Evolutionary conservation across 2,797 vertebrate species (phyloP), one percentile per base, ranked within the genome.

Genomic region (Lepus oiostolus): DNA sequence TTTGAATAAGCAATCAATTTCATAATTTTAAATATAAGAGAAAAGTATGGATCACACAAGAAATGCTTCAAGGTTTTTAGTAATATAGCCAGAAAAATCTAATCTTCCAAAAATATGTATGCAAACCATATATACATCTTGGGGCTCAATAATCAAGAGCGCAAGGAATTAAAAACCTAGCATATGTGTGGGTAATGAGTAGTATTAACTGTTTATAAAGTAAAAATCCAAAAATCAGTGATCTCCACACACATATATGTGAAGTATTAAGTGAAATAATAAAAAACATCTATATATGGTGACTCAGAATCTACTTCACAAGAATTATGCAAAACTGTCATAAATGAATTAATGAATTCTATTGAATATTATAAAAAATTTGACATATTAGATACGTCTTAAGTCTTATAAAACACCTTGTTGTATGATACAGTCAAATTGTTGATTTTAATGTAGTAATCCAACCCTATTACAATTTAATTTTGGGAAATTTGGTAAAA

Each of bases 51-150:
- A 91, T 97, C 91, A 97, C 68, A 65, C 60, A 93, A 96, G 62
- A 92, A 97, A 97, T 96, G 75, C 94, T 97, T 98, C 93, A 98
- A 97, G 70, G 92, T 95, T 72, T 95, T 93, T 96, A 96, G 96
- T 94, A 97, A 90, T 93, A 96, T 54, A 97, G 82, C 86, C 94
- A 97, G 92, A 86, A 96, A 97, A 96, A 79, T 94, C 96, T 71
- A 92, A 72, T 77, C 30, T 89, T 52, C 6, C 32, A 47, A 75
- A 96, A 87, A 19, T 70, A 35, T 42, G 1, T 50, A 50, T 83
- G 14, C 24, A 77, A 68, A 77, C 30, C 47, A n/a, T 88, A 28
- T 65, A 19, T 47, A 84, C 89, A 87, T 19, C 11, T 35, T 38
- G 35, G 28, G 19, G 12, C 32, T 83, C 47, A 90, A 62, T 71